Evolutionary conservation across 2,888 invertebrate species (phyloP), one percentile per base, ranked within the genome.

Genomic region (Drosophila anceps): DNA sequence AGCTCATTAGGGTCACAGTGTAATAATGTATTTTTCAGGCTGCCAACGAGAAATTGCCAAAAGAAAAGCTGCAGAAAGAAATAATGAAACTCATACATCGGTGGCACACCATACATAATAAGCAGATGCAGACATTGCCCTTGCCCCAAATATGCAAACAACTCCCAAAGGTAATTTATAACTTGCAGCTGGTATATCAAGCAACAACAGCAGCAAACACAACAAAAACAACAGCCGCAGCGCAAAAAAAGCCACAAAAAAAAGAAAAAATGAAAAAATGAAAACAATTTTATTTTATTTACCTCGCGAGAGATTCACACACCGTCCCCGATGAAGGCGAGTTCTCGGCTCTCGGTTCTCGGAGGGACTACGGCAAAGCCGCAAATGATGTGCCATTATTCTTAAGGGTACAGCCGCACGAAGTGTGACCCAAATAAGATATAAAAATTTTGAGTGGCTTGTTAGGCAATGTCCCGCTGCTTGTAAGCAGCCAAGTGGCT

Each of bases 351-450:
- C 41, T 20, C 39, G 41, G n/a, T 8, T 29, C 29, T 48, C 67
- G n/a, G 31, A 55, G 80, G 76, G 67, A 55, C 60, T 55, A 51
- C 53, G 71, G 63, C 75, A 84, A 84, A 86, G 84, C 90, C 82
- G 76, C 87, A 91, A 90, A 90, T 90, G 90, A 90, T 91, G 85
- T 84, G 87, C 82, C 90, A 90, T 90, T 90, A 90, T 81, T 85
- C 87, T 90, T 90, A 89, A 89, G 90, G 79, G 80, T 77, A 88
- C 75, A 77, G 76, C 76, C 73, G 67, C 79, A 80, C 87, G 88
- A 89, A 90, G 77, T 87, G 85, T 88, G 89, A 88, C 87, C 90
- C 85, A 90, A 87, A 90, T 87, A 87, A 90, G 85, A 89, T 88
- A 87, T 86, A 87, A 88, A 86, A 44, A 48, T 84, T 78, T 88